phyloP scores from a whole-genome alignment of 2,113 vertebrate genomes.

The Pelobates fuscus region DNA sequence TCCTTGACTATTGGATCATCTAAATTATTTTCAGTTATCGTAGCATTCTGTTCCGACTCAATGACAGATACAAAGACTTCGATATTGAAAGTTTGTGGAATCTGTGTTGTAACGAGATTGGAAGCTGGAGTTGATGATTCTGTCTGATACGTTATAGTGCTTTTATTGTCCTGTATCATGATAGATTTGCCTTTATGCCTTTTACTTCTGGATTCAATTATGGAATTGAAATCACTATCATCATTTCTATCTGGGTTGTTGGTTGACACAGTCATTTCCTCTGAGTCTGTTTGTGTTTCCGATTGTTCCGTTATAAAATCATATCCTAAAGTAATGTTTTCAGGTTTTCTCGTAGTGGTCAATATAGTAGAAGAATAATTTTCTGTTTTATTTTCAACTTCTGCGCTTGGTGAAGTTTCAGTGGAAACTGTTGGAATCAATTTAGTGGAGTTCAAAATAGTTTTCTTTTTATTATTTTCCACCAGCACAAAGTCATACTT shows the following conservation, averaged over 20 bases:
- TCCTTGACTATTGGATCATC: conserved; percentile 42
- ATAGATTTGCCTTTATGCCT: conserved; percentile 3
- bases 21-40: conserved; percentile 21
- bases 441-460: conserved; percentile 22
- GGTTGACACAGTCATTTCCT: conserved; percentile 52
- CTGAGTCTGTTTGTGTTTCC: conserved; percentile 38
- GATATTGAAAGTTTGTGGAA: conserved; percentile 5
- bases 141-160: conserved; percentile 13
- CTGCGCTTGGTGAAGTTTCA: conserved; percentile 34
- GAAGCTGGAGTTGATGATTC: conserved; percentile 15
- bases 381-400: conserved; percentile 28
- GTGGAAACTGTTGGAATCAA: conserved; percentile 29
- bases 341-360: conserved; percentile 45
- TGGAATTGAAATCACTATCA: conserved; percentile 49
- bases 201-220: conserved; percentile 50
- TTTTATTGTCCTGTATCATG: not conserved
- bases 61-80: conserved; percentile 32
- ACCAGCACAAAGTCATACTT: conserved; percentile 38
- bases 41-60: conserved; percentile 9
- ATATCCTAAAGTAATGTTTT: conserved; percentile 57
- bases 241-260: conserved; percentile 46
- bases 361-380: conserved; percentile 3
- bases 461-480: conserved; percentile 53
- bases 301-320: conserved; percentile 59
- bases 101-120: conserved; percentile 46